Percentiles rank a stretch among this genome's conserved stretches.
Conservation (phyloP, 1,140 invertebrate genomes). For the Macrocentrus cingulum region DNA sequence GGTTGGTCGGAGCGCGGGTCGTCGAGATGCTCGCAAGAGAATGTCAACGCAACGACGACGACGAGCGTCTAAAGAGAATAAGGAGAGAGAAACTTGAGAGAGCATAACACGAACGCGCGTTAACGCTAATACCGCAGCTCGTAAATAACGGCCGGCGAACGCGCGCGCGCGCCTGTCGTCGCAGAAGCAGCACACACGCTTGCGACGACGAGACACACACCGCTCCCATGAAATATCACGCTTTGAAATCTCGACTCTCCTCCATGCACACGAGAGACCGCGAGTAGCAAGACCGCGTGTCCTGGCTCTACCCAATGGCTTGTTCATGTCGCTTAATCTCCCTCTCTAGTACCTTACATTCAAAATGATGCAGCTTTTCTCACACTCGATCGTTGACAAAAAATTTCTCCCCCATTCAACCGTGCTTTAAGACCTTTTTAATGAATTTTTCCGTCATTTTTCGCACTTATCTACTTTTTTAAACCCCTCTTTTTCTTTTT, state of each 20-base stretch:
- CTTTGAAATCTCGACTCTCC: slow-evolving; percentile 34
- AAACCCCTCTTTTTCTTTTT: too few relatives aligned
- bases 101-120: slow-evolving; percentile 27
- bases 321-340: slow-evolving; percentile 1
- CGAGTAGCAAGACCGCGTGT: not conserved
- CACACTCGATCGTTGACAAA: not conserved
- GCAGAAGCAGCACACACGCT: slow-evolving; percentile 20
- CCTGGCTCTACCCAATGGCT: slow-evolving; percentile 5
- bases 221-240: slow-evolving; percentile 33
- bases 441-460: too few relatives aligned
- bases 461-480: too few relatives aligned
- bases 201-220: slow-evolving; percentile 23
- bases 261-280: not conserved
- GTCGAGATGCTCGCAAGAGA: not conserved
- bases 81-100: not conserved
- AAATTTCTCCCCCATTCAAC: not conserved
- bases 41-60: too few relatives aligned
- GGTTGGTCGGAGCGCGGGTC: slow-evolving; percentile 7
- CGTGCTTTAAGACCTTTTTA: too few relatives aligned
- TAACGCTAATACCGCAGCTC: slow-evolving; percentile 40
- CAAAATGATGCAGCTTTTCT: not conserved
- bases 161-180: too few relatives aligned
- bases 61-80: not conserved
- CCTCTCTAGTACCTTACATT: slow-evolving; percentile 7
- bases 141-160: slow-evolving; percentile 41